These are phyloP conservation scores for Calyptomena viridis DNA, from an alignment of 2,113 vertebrate species.

Conservation along the genomic window DNA sequence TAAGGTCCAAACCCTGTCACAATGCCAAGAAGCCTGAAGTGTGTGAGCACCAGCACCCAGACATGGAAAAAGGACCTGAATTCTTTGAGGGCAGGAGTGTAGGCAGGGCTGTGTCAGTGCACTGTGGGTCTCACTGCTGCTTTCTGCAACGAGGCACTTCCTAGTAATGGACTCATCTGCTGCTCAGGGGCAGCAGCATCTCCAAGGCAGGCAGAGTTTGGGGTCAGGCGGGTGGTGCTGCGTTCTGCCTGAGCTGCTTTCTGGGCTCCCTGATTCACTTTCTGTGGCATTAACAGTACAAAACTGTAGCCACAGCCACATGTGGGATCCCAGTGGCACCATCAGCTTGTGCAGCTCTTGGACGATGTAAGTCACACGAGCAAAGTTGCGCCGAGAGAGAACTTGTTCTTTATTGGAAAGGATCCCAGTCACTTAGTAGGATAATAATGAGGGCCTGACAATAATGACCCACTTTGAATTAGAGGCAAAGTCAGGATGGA, in stretches of 20 bases:
- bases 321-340: background rate
- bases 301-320: background rate
- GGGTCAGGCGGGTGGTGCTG: background rate
- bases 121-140: background rate
- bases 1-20: background rate
- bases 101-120: background rate
- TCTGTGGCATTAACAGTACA: background rate
- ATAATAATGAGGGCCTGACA: background rate
- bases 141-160: background rate
- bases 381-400: background rate
- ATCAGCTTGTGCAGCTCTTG: background rate
- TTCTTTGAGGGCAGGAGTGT: background rate
- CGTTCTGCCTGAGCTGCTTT: background rate
- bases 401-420: background rate
- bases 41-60: background rate
- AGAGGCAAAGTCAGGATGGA: background rate
- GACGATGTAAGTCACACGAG: background rate
- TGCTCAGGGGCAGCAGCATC: background rate
- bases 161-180: background rate
- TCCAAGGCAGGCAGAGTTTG: background rate
- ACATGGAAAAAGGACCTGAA: background rate
- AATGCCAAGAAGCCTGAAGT: background rate
- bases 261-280: background rate
- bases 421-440: background rate
- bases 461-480: background rate